Conservation (phyloP, 2,888 invertebrate genomes). For the Patella ulyssiponensis region DNA sequence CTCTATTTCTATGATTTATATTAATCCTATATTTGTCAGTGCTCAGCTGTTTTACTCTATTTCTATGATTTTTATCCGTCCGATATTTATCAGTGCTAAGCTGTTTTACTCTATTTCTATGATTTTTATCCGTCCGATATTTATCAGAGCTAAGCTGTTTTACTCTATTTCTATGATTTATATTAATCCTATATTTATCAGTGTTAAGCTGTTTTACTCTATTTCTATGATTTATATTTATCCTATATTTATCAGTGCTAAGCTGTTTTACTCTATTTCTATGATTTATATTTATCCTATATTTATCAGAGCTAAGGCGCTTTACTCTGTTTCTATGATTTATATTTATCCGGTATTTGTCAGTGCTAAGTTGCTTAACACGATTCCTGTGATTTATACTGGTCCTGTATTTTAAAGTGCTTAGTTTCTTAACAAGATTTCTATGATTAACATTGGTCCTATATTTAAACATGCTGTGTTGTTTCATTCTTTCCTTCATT, state of each 20-base stretch:
- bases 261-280: no score
- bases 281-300: no score
- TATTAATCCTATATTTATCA: no score
- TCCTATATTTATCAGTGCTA: no score
- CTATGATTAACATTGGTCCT: not conserved
- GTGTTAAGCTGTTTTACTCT: no score
- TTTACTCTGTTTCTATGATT: no score
- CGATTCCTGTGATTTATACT: not conserved
- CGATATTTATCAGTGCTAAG: not conserved
- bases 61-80: not conserved
- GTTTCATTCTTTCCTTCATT: not conserved
- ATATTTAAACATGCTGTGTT: not conserved
- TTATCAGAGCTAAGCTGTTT: no score
- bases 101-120: not conserved
- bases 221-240: no score
- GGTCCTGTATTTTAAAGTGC: not conserved
- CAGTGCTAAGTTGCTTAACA: not conserved
- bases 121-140: no score
- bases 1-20: not conserved
- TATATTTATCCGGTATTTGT: no score
- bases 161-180: no score
- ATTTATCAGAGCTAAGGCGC: no score
- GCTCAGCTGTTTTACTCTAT: accelerated
- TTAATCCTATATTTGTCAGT: not conserved
- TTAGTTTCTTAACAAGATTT: not conserved